Evolutionary conservation across 2,888 invertebrate species (phyloP).

Genomic region (Acleris literana): DNA sequence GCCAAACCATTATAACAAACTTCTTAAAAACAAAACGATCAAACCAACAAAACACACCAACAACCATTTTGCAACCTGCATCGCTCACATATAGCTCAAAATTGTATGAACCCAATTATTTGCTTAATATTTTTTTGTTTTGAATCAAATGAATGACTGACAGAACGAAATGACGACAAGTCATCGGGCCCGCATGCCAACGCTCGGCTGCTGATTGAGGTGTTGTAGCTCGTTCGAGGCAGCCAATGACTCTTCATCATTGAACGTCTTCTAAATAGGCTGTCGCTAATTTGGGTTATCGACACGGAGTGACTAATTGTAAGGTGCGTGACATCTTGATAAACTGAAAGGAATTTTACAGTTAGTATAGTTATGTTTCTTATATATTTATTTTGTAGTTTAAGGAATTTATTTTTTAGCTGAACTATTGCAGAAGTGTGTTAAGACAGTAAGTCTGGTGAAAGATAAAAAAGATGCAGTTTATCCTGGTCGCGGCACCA

Average conservation of each 20-base stretch:
- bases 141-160: not conserved
- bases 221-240: not conserved
- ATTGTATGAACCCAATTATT: not conserved
- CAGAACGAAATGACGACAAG: conserved; percentile 18
- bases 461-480: no score
- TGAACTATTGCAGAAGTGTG: no score
- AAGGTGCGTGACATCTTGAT: conserved; percentile 27
- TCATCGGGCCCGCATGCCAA: conserved; percentile 18
- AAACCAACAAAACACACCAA: not conserved
- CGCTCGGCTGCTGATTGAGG: not conserved
- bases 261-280: conserved; percentile 45
- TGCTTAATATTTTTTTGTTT: not conserved
- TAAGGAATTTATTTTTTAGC: no score
- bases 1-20: conserved; percentile 18
- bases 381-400: no score
- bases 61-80: not conserved
- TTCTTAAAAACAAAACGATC: not conserved
- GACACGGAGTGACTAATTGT: conserved; percentile 58
- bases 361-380: not conserved
- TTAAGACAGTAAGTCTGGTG: no score
- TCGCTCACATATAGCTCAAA: not conserved
- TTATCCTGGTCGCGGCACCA: no score
- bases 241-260: conserved; percentile 20
- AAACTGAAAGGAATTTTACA: conserved; percentile 25
- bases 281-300: conserved; percentile 63